phyloP scores from a whole-genome alignment of 2,888 invertebrate species.

The Tridacna gigas region DNA sequence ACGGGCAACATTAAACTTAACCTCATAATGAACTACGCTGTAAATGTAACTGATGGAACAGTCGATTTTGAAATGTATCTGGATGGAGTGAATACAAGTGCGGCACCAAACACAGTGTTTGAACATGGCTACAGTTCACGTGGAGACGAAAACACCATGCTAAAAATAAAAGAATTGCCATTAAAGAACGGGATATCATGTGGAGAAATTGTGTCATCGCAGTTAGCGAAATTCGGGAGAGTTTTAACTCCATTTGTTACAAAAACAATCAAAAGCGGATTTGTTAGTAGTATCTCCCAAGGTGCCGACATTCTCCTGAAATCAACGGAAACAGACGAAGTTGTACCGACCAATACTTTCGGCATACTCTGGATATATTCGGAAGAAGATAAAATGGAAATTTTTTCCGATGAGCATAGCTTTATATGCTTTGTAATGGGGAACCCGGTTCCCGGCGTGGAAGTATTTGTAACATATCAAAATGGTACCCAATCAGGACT shows the following conservation, averaged over 20 bases:
- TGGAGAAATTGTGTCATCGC: not conserved
- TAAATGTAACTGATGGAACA: slow-evolving; percentile 4
- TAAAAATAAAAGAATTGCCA: not conserved
- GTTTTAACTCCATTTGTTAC: not conserved
- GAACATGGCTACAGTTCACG: not conserved
- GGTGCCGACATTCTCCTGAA: not conserved
- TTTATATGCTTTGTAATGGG: slow-evolving; percentile 18
- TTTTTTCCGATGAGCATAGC: slow-evolving; percentile 1
- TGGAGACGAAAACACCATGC: not conserved
- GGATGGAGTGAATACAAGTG: slow-evolving; percentile 13
- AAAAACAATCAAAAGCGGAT: not conserved
- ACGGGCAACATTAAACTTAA: not conserved
- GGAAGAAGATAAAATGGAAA: not conserved
- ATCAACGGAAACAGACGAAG: slow-evolving; percentile 7
- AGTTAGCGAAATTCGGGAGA: slow-evolving; percentile 8
- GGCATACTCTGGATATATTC: not conserved
- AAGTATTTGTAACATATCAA: not conserved
- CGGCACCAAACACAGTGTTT: not conserved
- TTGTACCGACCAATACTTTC: slow-evolving; percentile 2
- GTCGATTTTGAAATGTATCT: not conserved
- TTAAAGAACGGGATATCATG: not conserved
- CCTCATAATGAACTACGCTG: not conserved
- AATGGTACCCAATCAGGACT: not conserved
- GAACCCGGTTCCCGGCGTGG: not conserved
- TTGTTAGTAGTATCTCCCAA: not conserved